These are phyloP conservation scores for Acanthurus leucopareius DNA, from an alignment of 2,797 vertebrate species.

Conservation along the genomic window DNA sequence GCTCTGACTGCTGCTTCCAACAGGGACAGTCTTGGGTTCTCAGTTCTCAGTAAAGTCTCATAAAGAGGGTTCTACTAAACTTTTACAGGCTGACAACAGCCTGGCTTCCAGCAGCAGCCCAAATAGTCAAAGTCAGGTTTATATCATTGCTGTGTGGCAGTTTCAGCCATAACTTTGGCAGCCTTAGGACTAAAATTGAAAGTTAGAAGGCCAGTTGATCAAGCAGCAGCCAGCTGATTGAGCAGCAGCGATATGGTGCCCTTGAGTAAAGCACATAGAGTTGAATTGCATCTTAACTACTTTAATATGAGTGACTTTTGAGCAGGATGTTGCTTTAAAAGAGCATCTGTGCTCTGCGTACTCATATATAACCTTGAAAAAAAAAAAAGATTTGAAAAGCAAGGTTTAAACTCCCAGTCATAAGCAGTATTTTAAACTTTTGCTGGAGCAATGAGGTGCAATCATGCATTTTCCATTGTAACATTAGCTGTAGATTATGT, in stretches of 20 bases:
- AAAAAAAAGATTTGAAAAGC: not conserved
- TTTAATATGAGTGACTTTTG: too few species aligned
- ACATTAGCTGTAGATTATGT: not conserved
- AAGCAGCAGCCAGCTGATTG: not conserved
- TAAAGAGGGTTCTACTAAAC: conserved; percentile 83
- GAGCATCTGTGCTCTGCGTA: not conserved
- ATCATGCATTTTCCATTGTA: not conserved
- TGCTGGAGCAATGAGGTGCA: too few species aligned
- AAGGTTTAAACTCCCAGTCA: not conserved
- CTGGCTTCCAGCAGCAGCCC: conserved; percentile 51
- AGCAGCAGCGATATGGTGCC: too few species aligned
- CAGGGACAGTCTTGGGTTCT: conserved; percentile 41
- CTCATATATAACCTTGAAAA: too few species aligned
- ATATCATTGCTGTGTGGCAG: conserved; percentile 34
- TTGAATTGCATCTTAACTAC: not conserved
- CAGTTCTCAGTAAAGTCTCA: conserved; percentile 57
- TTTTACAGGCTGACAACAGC: conserved; percentile 85
- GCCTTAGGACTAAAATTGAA: conserved; percentile 8
- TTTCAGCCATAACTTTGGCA: conserved; percentile 1
- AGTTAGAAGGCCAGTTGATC: not conserved
- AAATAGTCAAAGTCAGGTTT: conserved; percentile 41
- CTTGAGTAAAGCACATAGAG: not conserved
- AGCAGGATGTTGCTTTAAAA: too few species aligned
- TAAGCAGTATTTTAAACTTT: not conserved
- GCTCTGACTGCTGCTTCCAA: conserved; percentile 52